Conservation (phyloP, 2,113 vertebrate genomes). For the Aphyosemion australe region DNA sequence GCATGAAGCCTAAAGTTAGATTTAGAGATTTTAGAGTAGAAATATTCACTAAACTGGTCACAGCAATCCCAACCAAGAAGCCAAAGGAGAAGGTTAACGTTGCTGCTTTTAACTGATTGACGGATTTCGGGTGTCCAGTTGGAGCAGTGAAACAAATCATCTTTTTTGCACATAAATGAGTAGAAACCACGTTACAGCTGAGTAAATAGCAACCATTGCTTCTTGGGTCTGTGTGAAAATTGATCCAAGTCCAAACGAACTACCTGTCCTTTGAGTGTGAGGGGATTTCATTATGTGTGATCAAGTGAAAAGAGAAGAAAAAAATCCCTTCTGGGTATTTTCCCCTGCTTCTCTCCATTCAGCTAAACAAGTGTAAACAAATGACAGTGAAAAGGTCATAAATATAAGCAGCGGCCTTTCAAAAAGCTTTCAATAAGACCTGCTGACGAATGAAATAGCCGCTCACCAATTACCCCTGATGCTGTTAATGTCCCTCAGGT, state of each 20-base stretch:
- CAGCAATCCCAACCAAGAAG: neutral
- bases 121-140: neutral
- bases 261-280: neutral
- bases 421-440: constrained; percentile 67
- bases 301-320: neutral
- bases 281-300: constrained; percentile 6
- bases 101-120: neutral
- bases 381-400: constrained; percentile 58
- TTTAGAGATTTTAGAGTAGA: neutral
- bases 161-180: neutral
- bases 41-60: constrained; percentile 7
- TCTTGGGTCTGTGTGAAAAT: neutral
- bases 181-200: neutral
- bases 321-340: constrained; percentile 13
- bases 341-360: constrained; percentile 10
- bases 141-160: neutral
- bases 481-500: constrained; percentile 69
- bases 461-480: constrained; percentile 61
- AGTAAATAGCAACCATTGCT: neutral
- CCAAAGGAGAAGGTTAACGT: neutral
- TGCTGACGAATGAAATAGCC: constrained; percentile 71
- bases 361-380: constrained; percentile 57
- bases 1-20: too few relatives aligned
- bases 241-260: neutral
- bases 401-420: constrained; percentile 62